These are phyloP conservation scores for Bucorvus abyssinicus DNA, from an alignment of 2,797 vertebrate species.

Conservation along the genomic window DNA sequence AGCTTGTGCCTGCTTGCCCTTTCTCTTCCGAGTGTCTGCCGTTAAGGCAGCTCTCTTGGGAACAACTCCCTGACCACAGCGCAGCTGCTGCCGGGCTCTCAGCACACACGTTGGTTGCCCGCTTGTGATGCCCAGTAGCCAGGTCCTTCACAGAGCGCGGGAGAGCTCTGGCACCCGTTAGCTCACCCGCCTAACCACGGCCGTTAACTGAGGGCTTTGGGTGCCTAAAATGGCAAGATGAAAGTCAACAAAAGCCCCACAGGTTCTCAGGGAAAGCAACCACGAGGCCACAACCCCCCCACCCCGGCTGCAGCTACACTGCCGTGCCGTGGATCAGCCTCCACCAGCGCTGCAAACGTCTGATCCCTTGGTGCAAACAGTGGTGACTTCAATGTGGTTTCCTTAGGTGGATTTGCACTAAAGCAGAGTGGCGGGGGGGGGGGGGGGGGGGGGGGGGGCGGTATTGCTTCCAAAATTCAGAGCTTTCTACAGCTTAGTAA, in stretches of 20 bases:
- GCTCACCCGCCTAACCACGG: background rate
- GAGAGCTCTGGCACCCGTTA: accelerated
- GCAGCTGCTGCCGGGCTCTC: accelerated
- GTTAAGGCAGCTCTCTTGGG: background rate
- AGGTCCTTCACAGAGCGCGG: accelerated
- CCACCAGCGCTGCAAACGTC: background rate
- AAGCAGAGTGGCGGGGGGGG: background rate
- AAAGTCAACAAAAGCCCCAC: background rate
- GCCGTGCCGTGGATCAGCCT: accelerated
- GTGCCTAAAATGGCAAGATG: background rate
- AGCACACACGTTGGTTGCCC: accelerated
- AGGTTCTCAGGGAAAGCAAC: background rate
- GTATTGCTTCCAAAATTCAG: background rate
- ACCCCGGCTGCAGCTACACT: accelerated
- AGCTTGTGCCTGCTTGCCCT: background rate
- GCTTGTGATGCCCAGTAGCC: accelerated
- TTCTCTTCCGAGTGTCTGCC: background rate
- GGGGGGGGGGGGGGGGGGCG: no score
- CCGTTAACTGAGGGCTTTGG: background rate
- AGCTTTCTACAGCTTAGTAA: background rate
- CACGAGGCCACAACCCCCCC: background rate
- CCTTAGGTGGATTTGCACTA: background rate
- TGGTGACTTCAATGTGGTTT: background rate
- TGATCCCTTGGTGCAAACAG: background rate
- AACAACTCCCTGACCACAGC: accelerated